phyloP scores from a whole-genome alignment of 2,113 vertebrate genomes.

The Chitala chitala region DNA sequence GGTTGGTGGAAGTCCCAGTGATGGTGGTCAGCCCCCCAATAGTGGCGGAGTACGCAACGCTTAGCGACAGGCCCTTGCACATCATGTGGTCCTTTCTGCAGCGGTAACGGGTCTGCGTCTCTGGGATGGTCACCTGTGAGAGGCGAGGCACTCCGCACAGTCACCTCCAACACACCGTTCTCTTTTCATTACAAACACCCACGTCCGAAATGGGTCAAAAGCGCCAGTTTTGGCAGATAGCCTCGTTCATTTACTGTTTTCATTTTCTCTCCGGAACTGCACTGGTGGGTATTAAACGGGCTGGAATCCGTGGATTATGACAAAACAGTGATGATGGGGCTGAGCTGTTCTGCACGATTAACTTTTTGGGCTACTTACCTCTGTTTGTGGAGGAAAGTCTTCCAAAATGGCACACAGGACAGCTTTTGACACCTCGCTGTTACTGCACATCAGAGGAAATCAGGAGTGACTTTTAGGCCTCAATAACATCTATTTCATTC shows the following conservation, averaged over 20 bases:
- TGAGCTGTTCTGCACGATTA: background rate
- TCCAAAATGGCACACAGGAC: background rate
- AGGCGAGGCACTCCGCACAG: background rate
- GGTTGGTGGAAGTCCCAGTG: slow-evolving; percentile 85
- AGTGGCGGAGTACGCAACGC: slow-evolving; percentile 80
- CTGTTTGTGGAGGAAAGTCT: slow-evolving; percentile 16
- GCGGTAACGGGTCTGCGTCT: slow-evolving; percentile 46
- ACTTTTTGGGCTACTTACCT: slow-evolving; percentile 21
- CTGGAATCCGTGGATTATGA: background rate
- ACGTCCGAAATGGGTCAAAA: background rate
- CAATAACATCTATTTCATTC: background rate
- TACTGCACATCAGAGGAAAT: background rate
- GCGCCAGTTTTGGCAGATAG: slow-evolving; percentile 2
- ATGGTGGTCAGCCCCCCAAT: slow-evolving; percentile 84
- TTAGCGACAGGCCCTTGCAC: slow-evolving; percentile 81
- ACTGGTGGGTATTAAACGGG: background rate
- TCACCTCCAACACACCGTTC: background rate
- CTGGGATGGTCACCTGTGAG: slow-evolving; percentile 24
- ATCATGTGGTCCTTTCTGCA: slow-evolving; percentile 64
- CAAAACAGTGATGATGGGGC: background rate
- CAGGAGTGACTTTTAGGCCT: background rate
- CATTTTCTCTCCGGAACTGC: background rate
- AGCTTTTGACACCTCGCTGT: slow-evolving; percentile 4
- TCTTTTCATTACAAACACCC: background rate
- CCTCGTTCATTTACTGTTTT: background rate